Evolutionary conservation across 1,140 invertebrate genomes (phyloP), one percentile per base, ranked within the genome.

Genomic region (Euschistus heros): DNA sequence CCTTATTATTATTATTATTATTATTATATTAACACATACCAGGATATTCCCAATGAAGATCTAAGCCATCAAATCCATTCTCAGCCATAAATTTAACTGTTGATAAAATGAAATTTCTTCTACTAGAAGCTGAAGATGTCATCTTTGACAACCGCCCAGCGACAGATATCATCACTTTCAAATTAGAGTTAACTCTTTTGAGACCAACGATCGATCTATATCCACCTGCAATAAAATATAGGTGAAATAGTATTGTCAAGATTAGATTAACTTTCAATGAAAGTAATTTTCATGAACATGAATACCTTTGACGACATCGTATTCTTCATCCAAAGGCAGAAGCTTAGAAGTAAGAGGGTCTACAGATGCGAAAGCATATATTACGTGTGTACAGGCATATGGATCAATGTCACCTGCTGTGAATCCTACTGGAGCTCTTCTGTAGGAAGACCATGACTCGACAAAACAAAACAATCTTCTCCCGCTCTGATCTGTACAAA

Each of bases 351-450:
- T 80, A 62, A 83, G 79, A 2, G 83, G 80, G 71, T 90, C 84
- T 68, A 89, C 69, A 13, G 82, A 82, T 2, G 88, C 87, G 69
- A 87, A 89, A 10, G 85, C 83, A 71, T 92, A 92, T 63, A 92
- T 81, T 10, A 92, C 74, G 73, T 93, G 89, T 6, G 88, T 88
- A 75, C 91, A 93, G 37, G 84, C 80, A 67, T 77, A 75, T 0
- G 85, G 82, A 46, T 90, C 84, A 7, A 92, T 76, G 63, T 85
- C 78, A n/a, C 80, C 76, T 8, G 80, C 78, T 10, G 78, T 80
- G 70, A 89, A 85, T 1, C 81, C 78, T 60, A 87, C 78, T 0
- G 86, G 86, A 33, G 84, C 82, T 26, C 79, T 78, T 15, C 87
- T 77, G 70, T 88, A 84, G 5, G 80, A 79, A 0, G 86, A 79